phyloP scores from a whole-genome alignment of 2,888 invertebrate genomes.

The Rotaria macrura region DNA sequence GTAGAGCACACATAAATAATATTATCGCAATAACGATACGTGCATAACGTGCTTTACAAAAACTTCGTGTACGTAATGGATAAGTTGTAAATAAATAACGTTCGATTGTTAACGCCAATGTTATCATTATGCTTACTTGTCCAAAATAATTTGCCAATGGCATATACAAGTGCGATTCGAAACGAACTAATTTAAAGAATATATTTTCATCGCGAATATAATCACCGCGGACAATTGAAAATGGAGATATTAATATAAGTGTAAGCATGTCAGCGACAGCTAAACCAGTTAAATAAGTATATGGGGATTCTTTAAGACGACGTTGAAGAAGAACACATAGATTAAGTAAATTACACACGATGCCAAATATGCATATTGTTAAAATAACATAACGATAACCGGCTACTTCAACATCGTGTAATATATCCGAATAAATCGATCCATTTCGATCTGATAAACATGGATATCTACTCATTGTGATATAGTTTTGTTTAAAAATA shows the following conservation, averaged over 20 bases:
- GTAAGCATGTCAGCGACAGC: constrained; percentile 41
- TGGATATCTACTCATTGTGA: background rate
- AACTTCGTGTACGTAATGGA: constrained; percentile 42
- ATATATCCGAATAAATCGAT: background rate
- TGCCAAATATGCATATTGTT: constrained; percentile 42
- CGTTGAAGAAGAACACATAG: constrained; percentile 40
- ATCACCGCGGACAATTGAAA: constrained; percentile 38
- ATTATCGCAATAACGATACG: constrained; percentile 38
- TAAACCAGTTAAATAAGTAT: constrained; percentile 43
- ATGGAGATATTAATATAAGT: constrained; percentile 35
- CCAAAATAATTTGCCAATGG: constrained; percentile 42
- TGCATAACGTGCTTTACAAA: constrained; percentile 41
- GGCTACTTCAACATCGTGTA: constrained; percentile 7
- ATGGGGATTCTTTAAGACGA: constrained; percentile 44
- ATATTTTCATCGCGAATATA: constrained; percentile 30
- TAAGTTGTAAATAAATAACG: constrained; percentile 41
- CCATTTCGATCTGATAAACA: background rate
- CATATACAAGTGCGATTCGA: constrained; percentile 40
- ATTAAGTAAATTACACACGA: constrained; percentile 43
- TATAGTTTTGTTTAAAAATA: background rate
- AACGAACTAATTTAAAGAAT: constrained; percentile 38
- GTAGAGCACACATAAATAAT: constrained; percentile 38
- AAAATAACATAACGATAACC: constrained; percentile 41
- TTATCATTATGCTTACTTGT: constrained; percentile 42
- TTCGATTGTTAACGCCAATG: constrained; percentile 43